Evolutionary conservation across 64 coral and sea anemone species (phyloP), one percentile per base, ranked within the genome.

Genomic region (Dendronephthya gigantea): DNA sequence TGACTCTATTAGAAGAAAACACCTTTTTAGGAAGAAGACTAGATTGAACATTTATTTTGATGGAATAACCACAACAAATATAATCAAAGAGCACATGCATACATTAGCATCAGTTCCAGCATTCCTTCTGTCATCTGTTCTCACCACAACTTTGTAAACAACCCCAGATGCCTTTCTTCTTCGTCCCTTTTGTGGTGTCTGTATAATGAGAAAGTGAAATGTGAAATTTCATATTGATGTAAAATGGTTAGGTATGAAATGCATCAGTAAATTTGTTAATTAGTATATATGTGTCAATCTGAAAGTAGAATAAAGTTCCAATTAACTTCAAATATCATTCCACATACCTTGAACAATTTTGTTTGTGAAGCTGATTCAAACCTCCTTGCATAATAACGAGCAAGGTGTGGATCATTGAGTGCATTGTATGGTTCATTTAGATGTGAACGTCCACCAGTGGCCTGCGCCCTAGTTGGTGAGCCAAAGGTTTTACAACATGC

Each of bases 51-150:
- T n/a, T n/a, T n/a, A n/a, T n/a, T n/a, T n/a, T n/a, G n/a, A n/a
- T n/a, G n/a, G n/a, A n/a, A n/a, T n/a, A n/a, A n/a, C n/a, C n/a
- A n/a, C n/a, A n/a, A n/a, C n/a, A n/a, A n/a, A n/a, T n/a, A n/a
- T n/a, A n/a, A n/a, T n/a, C n/a, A n/a, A n/a, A n/a, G n/a, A n/a
- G n/a, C n/a, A n/a, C n/a, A n/a, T n/a, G n/a, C 13, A 14, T 93
- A 98, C 95, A 92, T 93, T 98, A 43, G 95, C 95, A 98, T 98
- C 87, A 36, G 95, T 98, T 22, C 95, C 95, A 70, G 85, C 89
- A 89, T 98, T 93, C 83, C 84, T 90, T 85, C 91, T 98, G 39
- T 83, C 85, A 62, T 92, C 95, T 51, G 95, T 98, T 86, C 89
- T 93, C 30, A 98, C 95, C 62, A 89, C n/a, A 25, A 93, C 92